A percentile compares a stretch with the other conserved stretches of the same genome.
phyloP scores from a whole-genome alignment of 2,113 vertebrate genomes.

The Oostethus manadensis region DNA sequence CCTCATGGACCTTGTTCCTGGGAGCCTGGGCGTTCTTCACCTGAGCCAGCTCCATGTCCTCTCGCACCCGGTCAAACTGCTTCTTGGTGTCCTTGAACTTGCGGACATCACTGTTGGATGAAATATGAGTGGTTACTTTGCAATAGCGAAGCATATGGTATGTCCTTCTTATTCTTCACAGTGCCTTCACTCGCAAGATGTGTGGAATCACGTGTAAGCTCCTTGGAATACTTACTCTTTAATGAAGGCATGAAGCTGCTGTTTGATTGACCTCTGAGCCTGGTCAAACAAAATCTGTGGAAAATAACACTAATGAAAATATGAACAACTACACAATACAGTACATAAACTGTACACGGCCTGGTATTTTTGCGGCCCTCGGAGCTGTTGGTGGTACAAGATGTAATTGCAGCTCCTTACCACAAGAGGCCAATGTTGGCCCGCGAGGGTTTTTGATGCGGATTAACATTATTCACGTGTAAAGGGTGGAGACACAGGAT shows the following conservation, averaged over 20 bases:
- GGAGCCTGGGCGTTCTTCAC: conserved; percentile 94
- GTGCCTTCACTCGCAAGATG: too few relatives aligned
- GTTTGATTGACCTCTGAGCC: conserved; percentile 95
- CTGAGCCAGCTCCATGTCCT: conserved; percentile 93
- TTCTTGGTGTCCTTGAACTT: conserved; percentile 98
- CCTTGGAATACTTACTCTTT: conserved; percentile 85
- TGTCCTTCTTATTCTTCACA: too few relatives aligned
- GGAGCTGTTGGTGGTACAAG: too few relatives aligned
- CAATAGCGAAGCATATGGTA: too few relatives aligned
- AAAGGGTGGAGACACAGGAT: background rate
- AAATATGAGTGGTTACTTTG: background rate
- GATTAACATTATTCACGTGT: background rate
- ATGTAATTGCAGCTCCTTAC: conserved; percentile 10
- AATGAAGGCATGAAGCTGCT: conserved; percentile 93
- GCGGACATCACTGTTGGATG: conserved; percentile 81
- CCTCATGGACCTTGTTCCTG: conserved; percentile 90
- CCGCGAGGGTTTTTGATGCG: background rate
- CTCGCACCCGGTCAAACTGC: conserved; percentile 93
- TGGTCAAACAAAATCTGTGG: conserved; percentile 97
- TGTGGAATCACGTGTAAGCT: background rate
- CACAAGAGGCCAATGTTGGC: conserved; percentile 45
- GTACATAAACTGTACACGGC: too few relatives aligned
- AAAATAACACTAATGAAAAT: conserved; percentile 15
- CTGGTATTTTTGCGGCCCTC: too few relatives aligned
- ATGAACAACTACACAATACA: background rate